phyloP scores from a whole-genome alignment of 53 echinoderm and acorn worm genomes.

The Astropecten irregularis region DNA sequence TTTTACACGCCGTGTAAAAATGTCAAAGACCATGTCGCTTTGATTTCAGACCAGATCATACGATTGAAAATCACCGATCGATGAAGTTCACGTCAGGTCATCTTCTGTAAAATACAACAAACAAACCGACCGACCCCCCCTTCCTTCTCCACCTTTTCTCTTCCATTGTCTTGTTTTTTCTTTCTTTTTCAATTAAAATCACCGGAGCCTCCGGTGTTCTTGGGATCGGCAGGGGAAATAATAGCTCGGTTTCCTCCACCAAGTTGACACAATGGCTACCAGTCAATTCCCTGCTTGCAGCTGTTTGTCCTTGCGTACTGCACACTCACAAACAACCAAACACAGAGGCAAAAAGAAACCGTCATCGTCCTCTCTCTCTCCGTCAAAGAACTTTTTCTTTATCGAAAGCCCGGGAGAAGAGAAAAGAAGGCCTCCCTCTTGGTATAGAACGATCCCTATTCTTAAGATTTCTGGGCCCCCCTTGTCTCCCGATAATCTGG shows the following conservation, averaged over 20 bases:
- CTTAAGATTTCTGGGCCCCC: conserved; percentile 13
- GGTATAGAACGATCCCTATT: conserved; percentile 7
- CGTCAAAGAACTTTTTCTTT: conserved; percentile 19
- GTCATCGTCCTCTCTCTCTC: no score
- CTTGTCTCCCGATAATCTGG: conserved; percentile 32
- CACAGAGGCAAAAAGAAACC: conserved; percentile 4
- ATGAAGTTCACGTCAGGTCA: conserved; percentile 36
- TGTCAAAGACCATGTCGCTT: conserved; percentile 14
- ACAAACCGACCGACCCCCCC: no score
- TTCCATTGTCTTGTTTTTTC: conserved; percentile 34
- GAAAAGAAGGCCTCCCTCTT: neutral
- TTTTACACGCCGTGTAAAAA: no score
- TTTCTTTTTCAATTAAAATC: conserved; percentile 48
- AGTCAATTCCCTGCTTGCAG: conserved; percentile 41
- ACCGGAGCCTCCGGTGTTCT: conserved; percentile 30
- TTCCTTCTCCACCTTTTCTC: neutral
- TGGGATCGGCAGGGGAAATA: conserved; percentile 14
- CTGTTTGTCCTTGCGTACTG: conserved; percentile 45
- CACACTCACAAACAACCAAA: no score
- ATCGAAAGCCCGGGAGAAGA: neutral
- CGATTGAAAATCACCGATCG: neutral
- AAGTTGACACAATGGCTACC: conserved; percentile 39
- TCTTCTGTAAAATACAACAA: no score
- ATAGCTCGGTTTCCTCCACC: conserved; percentile 20
- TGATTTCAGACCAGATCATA: conserved; percentile 6